phyloP scores from a whole-genome alignment of 2,888 invertebrate species.

The Boloria selene region DNA sequence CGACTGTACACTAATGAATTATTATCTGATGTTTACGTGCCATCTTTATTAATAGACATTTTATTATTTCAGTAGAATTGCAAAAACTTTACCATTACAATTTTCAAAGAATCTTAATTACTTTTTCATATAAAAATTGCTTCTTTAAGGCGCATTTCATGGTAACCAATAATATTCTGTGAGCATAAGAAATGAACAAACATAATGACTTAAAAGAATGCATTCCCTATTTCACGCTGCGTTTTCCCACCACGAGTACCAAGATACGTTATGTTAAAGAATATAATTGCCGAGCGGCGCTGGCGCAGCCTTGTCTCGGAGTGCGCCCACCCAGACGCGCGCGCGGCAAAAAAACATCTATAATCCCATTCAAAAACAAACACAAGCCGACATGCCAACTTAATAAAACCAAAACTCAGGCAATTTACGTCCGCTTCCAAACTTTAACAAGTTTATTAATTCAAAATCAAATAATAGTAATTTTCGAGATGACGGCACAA shows the following conservation, averaged over 20 bases:
- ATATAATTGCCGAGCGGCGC: constrained; percentile 63
- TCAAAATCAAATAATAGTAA: constrained; percentile 79
- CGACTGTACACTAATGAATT: too few species aligned
- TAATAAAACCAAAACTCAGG: constrained; percentile 75
- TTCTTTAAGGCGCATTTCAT: constrained; percentile 22
- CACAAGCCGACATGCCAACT: constrained; percentile 77
- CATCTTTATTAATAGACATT: too few species aligned
- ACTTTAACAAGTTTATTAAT: constrained; percentile 82
- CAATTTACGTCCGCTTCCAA: constrained; percentile 77
- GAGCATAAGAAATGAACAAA: constrained; percentile 45
- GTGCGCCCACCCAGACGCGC: constrained; percentile 76
- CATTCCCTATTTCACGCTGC: constrained; percentile 64
- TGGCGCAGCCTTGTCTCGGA: constrained; percentile 76
- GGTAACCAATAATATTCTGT: constrained; percentile 27
- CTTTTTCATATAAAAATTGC: constrained; percentile 11
- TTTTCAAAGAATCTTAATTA: constrained; percentile 17
- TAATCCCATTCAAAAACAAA: constrained; percentile 75
- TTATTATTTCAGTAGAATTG: constrained; percentile 1
- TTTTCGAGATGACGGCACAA: constrained; percentile 76
- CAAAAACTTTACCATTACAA: not conserved
- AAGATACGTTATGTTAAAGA: constrained; percentile 51
- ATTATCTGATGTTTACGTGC: too few species aligned
- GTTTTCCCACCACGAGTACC: constrained; percentile 63
- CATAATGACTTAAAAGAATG: constrained; percentile 60
- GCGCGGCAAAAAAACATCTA: constrained; percentile 64